These are phyloP conservation scores for Scaptomyza flava DNA, from an alignment of 2,888 invertebrate species.

Conservation along the genomic window DNA sequence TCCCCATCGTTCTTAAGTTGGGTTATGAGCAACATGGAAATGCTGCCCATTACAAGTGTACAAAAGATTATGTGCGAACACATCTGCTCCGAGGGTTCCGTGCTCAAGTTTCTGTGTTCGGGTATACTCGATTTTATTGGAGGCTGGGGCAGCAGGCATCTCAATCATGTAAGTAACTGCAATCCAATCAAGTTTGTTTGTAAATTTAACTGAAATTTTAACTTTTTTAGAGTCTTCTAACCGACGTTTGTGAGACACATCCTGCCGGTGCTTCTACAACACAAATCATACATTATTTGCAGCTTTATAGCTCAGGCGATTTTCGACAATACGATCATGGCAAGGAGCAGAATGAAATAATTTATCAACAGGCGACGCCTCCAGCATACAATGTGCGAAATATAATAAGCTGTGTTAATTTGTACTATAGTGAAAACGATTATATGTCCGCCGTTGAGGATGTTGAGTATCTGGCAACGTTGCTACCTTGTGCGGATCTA, in stretches of 20 bases:
- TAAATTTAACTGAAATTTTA: neutral
- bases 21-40: constrained; percentile 85
- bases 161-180: constrained; percentile 77
- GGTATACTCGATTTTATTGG: constrained; percentile 80
- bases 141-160: constrained; percentile 81
- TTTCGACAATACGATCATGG: constrained; percentile 87
- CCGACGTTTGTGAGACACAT: constrained; percentile 87
- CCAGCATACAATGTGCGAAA: constrained; percentile 87
- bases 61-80: constrained; percentile 81
- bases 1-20: constrained; percentile 77
- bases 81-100: constrained; percentile 86
- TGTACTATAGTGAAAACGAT: constrained; percentile 89
- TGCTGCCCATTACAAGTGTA: constrained; percentile 86
- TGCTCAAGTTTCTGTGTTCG: constrained; percentile 76
- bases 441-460: constrained; percentile 86
- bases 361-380: constrained; percentile 86
- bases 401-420: constrained; percentile 87
- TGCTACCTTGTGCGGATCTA: constrained; percentile 85
- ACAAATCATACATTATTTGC: constrained; percentile 90
- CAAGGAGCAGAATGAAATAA: constrained; percentile 84
- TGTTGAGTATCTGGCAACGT: constrained; percentile 84
- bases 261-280: constrained; percentile 89
- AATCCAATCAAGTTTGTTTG: neutral
- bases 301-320: constrained; percentile 85
- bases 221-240: constrained; percentile 87